Evolutionary conservation across 2,113 vertebrate genomes (phyloP), one percentile per base, ranked within the genome.

Genomic region (Alosa alosa): DNA sequence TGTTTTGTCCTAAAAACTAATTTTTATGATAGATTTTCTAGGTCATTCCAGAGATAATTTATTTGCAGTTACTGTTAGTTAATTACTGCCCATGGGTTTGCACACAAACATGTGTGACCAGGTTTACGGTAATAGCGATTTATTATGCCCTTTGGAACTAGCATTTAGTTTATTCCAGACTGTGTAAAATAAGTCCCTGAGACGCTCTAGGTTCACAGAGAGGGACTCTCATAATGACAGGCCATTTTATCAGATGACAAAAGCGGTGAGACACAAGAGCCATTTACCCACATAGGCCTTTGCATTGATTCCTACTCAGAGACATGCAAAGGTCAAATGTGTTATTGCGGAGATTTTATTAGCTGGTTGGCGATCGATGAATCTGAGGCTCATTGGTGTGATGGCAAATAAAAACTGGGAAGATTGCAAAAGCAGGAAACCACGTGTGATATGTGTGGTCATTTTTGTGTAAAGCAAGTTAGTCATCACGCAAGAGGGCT

Each of bases 261-360:
- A 83, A 83, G 60, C 83, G 41, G 83, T 72, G 52, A 83, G 81
- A 36, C 31, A 72, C 64, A 72, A 72, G 64, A 10, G 1, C n/a
- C 36, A 78, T 78, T 78, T 78, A 17, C 72, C 11, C 72, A 41
- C 72, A 18, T 1, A 78, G 10, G 31, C 45, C 31, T 85, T 57
- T 83, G 82, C 64, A 87, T 86, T 15, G 75, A 88, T 86, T 86
- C 85, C 41, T 60, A 52, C 31, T 68, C 45, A 81, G 64, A 85
- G 25, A 84, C 36, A 49, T 50, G 68, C 64, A 91, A 88, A 90
- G 86, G 85, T 88, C 83, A 89, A 52, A 57, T 47, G 10, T 47
- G 57, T 20, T 88, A 88, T 17, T 84, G 78, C 87, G 86, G 72
- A 45, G 31, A 46, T 72, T 86, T 88, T 84, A 85, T 87, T 88